Conservation (phyloP, 1,140 invertebrate species). For the Oryctes rhinoceros region DNA sequence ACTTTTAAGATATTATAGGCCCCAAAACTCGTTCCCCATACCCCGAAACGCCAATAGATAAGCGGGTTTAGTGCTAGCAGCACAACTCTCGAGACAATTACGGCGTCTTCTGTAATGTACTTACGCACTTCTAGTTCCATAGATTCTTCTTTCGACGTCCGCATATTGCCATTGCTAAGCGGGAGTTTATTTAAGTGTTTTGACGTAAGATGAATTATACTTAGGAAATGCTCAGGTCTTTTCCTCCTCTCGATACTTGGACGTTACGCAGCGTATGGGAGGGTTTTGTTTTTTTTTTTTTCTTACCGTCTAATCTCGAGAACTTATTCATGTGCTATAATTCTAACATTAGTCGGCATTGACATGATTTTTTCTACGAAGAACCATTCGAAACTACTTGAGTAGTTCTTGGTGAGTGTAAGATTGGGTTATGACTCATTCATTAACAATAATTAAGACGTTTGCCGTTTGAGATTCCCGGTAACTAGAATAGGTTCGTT, state of each 20-base stretch:
- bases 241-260: background rate
- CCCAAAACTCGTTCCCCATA: background rate
- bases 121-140: conserved; percentile 9
- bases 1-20: conserved; percentile 7
- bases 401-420: background rate
- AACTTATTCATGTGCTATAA: background rate
- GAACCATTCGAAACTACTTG: background rate
- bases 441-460: background rate
- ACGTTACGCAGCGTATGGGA: background rate
- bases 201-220: conserved; percentile 23
- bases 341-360: background rate
- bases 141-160: conserved; percentile 2
- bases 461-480: background rate
- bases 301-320: background rate
- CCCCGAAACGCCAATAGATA: conserved; percentile 2
- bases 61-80: background rate
- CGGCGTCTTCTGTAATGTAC: conserved; percentile 26
- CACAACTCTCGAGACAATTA: conserved; percentile 21
- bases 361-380: background rate
- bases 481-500: too few relatives aligned
- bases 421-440: background rate
- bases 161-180: conserved; percentile 12
- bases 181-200: conserved; percentile 1
- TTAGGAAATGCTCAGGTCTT: background rate
- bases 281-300: conserved; percentile 4